Conservation (phyloP, 2,113 vertebrate genomes). For the Phrynosoma blainvillii region DNA sequence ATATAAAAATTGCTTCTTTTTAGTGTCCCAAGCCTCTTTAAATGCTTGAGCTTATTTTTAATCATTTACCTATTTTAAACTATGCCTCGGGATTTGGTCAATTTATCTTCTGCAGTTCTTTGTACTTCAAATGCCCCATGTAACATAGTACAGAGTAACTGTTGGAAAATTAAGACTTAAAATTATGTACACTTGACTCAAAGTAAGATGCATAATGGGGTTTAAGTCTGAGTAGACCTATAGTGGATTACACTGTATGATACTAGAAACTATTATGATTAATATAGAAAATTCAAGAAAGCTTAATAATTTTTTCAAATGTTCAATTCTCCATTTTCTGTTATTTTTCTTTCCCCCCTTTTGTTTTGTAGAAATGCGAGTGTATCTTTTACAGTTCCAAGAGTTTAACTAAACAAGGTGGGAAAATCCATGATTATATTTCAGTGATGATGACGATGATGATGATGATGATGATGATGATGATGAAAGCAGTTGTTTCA, state of each 20-base stretch:
- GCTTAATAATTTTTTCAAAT: too few species aligned
- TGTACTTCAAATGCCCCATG: neutral
- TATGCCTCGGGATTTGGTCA: constrained; percentile 7
- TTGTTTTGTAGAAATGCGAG: too few species aligned
- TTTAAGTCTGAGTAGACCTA: neutral
- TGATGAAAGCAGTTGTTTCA: neutral
- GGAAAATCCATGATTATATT: neutral
- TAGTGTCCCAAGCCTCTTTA: neutral
- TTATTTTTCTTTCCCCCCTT: too few species aligned
- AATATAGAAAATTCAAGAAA: too few species aligned
- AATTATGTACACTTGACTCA: neutral
- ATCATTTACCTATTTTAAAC: neutral
- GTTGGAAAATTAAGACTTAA: neutral
- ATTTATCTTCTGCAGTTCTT: neutral
- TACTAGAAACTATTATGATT: neutral
- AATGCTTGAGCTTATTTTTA: neutral
- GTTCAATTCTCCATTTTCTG: too few species aligned
- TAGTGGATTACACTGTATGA: neutral
- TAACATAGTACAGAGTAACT: rapidly evolving
- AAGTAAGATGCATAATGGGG: neutral
- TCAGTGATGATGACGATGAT: too few species aligned
- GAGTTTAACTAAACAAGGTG: neutral
- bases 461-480: too few species aligned
- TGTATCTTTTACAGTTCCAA: neutral
- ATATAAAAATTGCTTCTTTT: neutral